Conservation (phyloP, 2,888 invertebrate genomes). For the Nephrotoma guestfalica region DNA sequence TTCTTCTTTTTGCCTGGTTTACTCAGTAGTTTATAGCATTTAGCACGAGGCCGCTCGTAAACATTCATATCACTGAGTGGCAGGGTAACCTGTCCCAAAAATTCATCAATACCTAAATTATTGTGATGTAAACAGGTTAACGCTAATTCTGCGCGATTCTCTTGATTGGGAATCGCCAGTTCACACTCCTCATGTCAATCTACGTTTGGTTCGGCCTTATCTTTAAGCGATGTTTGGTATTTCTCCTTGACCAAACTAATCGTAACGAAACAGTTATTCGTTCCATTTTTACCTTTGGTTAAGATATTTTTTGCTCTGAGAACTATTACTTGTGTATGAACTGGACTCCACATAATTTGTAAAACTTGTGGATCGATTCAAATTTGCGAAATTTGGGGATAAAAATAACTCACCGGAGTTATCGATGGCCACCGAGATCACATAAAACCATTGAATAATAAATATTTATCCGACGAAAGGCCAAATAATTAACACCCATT, state of each 20-base stretch:
- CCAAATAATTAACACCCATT: too few relatives aligned
- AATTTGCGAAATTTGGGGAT: too few relatives aligned
- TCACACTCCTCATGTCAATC: constrained; percentile 98
- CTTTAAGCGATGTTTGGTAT: constrained; percentile 90
- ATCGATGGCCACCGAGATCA: too few relatives aligned
- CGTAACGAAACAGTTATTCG: constrained; percentile 92
- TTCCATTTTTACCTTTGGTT: constrained; percentile 86
- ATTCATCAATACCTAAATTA: constrained; percentile 76
- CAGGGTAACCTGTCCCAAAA: constrained; percentile 75
- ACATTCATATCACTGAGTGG: constrained; percentile 83
- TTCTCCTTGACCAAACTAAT: constrained; percentile 91
- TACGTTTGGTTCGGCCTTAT: constrained; percentile 67
- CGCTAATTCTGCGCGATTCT: constrained; percentile 76
- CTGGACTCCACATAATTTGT: too few relatives aligned
- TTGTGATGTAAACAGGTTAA: constrained; percentile 81
- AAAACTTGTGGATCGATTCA: too few relatives aligned
- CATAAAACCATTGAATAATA: too few relatives aligned
- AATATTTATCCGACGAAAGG: too few relatives aligned
- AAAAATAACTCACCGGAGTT: too few relatives aligned
- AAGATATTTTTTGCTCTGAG: constrained; percentile 70
- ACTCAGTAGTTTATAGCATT: constrained; percentile 57
- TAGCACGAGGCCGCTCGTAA: constrained; percentile 78
- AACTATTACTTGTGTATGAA: too few relatives aligned
- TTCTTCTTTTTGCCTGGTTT: constrained; percentile 75
- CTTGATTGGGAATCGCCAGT: constrained; percentile 72